Conservation (phyloP, 2,888 invertebrate species). For the Idaea straminata region DNA sequence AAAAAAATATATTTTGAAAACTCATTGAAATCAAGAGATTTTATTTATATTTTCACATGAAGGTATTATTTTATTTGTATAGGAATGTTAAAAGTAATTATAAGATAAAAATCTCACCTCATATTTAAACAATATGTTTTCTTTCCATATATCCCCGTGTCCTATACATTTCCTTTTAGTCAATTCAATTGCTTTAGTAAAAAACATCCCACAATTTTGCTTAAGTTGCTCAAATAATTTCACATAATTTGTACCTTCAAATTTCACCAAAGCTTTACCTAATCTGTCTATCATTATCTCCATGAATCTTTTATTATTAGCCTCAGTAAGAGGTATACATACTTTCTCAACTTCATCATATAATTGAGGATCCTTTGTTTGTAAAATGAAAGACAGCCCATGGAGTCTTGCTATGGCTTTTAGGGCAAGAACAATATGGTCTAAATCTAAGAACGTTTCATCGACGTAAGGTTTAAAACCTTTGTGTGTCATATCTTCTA, state of each 20-base stretch:
- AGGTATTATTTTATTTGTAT: too few species aligned
- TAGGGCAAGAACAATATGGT: slow-evolving; percentile 53
- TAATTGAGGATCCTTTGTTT: slow-evolving; percentile 33
- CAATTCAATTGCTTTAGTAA: slow-evolving; percentile 37
- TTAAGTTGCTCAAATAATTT: slow-evolving; percentile 44
- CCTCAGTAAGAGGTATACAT: slow-evolving; percentile 55
- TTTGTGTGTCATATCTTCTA: slow-evolving; percentile 56
- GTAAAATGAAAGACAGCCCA: slow-evolving; percentile 60
- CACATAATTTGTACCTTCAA: slow-evolving; percentile 47
- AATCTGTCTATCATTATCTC: slow-evolving; percentile 59
- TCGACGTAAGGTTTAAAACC: slow-evolving; percentile 52
- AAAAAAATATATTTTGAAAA: slow-evolving; percentile 8
- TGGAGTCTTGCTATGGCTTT: slow-evolving; percentile 60
- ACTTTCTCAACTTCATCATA: slow-evolving; percentile 43
- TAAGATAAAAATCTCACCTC: slow-evolving; percentile 39
- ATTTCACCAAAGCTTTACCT: slow-evolving; percentile 51
- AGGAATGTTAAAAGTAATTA: slow-evolving; percentile 11
- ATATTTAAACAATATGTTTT: slow-evolving; percentile 68
- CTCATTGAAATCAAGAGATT: too few species aligned
- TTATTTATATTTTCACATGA: too few species aligned
- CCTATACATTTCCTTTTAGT: slow-evolving; percentile 54
- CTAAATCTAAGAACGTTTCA: slow-evolving; percentile 50
- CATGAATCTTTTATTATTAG: slow-evolving; percentile 54
- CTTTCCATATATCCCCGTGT: slow-evolving; percentile 75
- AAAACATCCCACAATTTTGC: slow-evolving; percentile 42